A percentile compares a stretch with the other conserved stretches of the same genome.
These are phyloP conservation scores for Pyrrhosoma nymphula DNA, from an alignment of 2,888 invertebrate genomes.

Conservation along the genomic window DNA sequence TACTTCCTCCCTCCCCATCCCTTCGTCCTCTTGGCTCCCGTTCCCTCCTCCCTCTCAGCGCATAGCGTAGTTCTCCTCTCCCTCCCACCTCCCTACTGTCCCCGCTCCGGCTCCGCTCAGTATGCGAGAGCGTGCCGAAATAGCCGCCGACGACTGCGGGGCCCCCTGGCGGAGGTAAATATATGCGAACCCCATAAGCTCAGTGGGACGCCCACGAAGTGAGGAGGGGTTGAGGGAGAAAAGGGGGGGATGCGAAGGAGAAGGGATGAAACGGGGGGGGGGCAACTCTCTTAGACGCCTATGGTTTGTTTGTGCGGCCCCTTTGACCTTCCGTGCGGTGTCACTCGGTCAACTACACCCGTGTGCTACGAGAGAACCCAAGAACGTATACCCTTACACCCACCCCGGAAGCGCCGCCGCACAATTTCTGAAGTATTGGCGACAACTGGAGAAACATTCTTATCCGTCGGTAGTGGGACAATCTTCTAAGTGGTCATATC, in stretches of 20 bases:
- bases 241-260: background rate
- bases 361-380: too few species aligned
- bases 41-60: background rate
- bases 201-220: slow-evolving; percentile 25
- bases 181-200: slow-evolving; percentile 46
- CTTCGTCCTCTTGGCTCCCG: background rate
- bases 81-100: background rate
- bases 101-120: background rate
- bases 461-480: too few species aligned
- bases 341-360: too few species aligned
- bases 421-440: too few species aligned
- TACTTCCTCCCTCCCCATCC: background rate
- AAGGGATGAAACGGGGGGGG: background rate
- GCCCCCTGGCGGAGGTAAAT: slow-evolving; percentile 57
- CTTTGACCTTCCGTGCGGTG: too few species aligned
- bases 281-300: background rate
- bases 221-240: background rate
- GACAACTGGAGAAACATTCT: too few species aligned
- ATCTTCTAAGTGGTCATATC: too few species aligned
- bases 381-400: background rate
- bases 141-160: slow-evolving; percentile 30
- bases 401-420: background rate
- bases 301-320: too few species aligned
- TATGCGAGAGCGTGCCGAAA: slow-evolving; percentile 32
- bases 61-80: background rate